A percentile compares a stretch with the other conserved stretches of the same genome.
These are phyloP conservation scores for Coregonus suidteri DNA, from an alignment of 2,797 vertebrate species.

Conservation along the genomic window DNA sequence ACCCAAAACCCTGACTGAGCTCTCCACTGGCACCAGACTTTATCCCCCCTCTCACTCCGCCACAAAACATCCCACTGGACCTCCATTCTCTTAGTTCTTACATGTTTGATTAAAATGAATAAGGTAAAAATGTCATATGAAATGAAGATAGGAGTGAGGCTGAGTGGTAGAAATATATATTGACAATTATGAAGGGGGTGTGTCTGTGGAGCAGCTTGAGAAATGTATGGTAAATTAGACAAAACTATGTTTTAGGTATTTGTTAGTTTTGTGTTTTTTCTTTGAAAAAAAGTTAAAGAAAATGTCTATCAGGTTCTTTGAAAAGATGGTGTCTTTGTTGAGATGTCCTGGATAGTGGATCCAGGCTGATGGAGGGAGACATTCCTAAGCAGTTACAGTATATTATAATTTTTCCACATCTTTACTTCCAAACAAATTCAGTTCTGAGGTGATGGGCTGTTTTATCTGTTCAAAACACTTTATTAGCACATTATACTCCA, in stretches of 20 bases:
- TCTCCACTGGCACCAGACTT: conserved; percentile 66
- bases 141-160: conserved; percentile 44
- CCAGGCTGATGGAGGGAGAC: conserved; percentile 60
- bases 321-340: conserved; percentile 63
- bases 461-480: conserved; percentile 38
- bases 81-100: conserved; percentile 66
- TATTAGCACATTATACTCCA: conserved; percentile 43
- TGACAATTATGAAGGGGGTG: conserved; percentile 64
- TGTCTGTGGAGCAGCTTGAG: conserved; percentile 67
- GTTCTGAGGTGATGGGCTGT: conserved; percentile 43
- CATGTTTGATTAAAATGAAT: conserved; percentile 41
- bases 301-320: conserved; percentile 44
- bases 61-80: conserved; percentile 62
- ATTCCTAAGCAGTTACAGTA: conserved; percentile 56
- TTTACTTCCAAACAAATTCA: conserved; percentile 41
- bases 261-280: conserved; percentile 70
- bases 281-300: conserved; percentile 32
- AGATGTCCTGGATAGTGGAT: conserved; percentile 69
- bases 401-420: conserved; percentile 45
- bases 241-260: conserved; percentile 62
- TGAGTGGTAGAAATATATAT: conserved; percentile 66
- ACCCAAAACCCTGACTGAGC: conserved; percentile 71
- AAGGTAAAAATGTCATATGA: conserved; percentile 59
- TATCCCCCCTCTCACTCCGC: conserved; percentile 48
- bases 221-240: conserved; percentile 65